Percentiles rank a stretch among this genome's conserved stretches.
Conservation (phyloP, 2,797 vertebrate species). For the Petrocephalus schoutedeni region DNA sequence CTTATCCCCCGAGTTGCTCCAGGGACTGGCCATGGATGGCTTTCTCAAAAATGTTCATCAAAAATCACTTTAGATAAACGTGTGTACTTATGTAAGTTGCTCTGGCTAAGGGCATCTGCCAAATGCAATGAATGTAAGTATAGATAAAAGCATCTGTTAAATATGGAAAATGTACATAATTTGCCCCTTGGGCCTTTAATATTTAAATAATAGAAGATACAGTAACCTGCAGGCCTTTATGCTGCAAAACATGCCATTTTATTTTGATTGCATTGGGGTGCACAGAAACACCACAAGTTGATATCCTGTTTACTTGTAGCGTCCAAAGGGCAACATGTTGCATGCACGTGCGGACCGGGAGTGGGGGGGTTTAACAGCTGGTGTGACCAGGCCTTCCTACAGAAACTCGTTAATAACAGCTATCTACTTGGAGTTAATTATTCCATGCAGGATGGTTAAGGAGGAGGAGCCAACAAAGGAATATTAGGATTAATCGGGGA, state of each 20-base stretch:
- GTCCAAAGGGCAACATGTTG: constrained; percentile 15
- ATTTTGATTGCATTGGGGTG: neutral
- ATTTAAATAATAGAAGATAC: neutral
- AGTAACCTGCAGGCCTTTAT: neutral
- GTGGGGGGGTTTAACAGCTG: neutral
- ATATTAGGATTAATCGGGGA: constrained; percentile 15
- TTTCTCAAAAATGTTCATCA: neutral
- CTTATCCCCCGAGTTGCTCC: neutral
- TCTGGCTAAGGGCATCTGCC: no score
- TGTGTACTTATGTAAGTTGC: no score
- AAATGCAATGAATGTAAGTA: neutral
- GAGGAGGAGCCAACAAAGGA: constrained; percentile 5
- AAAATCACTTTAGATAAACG: no score
- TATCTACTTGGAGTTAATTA: constrained; percentile 21
- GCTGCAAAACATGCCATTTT: neutral
- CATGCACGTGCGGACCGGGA: neutral
- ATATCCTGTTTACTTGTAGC: neutral
- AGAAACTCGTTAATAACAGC: constrained; percentile 21
- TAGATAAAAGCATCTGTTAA: neutral
- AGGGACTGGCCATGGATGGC: neutral
- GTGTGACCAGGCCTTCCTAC: neutral
- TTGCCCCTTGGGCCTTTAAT: neutral
- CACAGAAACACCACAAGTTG: neutral
- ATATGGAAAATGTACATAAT: neutral
- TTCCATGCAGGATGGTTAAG: constrained; percentile 10